phyloP scores from a whole-genome alignment of 2,797 vertebrate species.

The Garrulus glandarius region DNA sequence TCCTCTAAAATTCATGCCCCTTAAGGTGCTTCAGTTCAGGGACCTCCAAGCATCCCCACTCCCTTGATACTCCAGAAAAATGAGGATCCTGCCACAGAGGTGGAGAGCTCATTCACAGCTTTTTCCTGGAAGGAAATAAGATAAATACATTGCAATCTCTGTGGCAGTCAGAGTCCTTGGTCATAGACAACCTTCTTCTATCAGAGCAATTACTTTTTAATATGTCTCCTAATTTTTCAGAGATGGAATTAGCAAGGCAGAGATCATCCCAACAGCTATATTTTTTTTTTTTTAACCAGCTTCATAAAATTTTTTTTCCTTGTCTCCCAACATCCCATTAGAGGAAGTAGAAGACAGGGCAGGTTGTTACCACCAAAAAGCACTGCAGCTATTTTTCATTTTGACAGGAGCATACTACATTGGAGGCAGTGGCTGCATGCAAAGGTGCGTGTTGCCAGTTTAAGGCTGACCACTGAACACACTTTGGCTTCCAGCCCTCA shows the following conservation, averaged over 20 bases:
- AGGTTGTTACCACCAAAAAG: neutral
- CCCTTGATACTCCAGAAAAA: neutral
- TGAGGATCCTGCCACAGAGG: neutral
- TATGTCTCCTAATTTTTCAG: neutral
- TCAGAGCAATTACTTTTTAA: neutral
- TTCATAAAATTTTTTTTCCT: neutral
- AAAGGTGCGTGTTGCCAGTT: neutral
- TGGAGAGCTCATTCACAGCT: neutral
- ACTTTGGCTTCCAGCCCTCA: neutral
- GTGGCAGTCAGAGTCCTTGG: rapidly evolving
- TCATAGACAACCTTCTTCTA: neutral
- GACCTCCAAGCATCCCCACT: neutral
- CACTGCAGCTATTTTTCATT: neutral
- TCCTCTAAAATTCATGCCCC: rapidly evolving
- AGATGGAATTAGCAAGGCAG: neutral
- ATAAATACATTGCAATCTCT: neutral
- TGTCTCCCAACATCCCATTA: conserved; percentile 24
- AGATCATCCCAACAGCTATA: neutral
- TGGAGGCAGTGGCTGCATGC: neutral
- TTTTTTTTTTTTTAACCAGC: neutral
- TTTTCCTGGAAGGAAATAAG: neutral
- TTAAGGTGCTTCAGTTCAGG: neutral
- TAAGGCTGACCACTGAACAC: neutral
- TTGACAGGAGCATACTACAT: neutral
- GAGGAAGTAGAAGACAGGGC: neutral